Conservation (phyloP, 2,888 invertebrate genomes). For the Pediacus dermestoides region DNA sequence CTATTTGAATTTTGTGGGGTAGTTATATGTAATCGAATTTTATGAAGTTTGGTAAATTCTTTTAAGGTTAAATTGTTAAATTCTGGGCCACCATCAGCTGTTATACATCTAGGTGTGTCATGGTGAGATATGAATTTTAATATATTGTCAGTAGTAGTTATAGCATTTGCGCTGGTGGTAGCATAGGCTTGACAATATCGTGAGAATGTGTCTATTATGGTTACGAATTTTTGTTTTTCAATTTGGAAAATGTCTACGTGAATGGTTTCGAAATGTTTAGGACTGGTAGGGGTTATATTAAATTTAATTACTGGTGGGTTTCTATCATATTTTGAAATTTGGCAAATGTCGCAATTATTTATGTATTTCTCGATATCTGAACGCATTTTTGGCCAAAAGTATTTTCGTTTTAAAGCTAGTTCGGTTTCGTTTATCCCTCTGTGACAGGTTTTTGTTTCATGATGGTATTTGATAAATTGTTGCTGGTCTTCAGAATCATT, state of each 20-base stretch:
- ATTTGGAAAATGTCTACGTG: slow-evolving; percentile 29
- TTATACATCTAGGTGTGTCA: slow-evolving; percentile 18
- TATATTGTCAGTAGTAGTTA: slow-evolving; percentile 10
- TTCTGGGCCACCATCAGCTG: slow-evolving; percentile 20
- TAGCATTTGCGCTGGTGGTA: slow-evolving; percentile 8
- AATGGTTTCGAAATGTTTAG: slow-evolving; percentile 27
- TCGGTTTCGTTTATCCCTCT: slow-evolving; percentile 17
- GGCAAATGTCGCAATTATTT: slow-evolving; percentile 19
- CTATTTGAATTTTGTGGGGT: too few species aligned
- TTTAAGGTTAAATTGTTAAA: slow-evolving; percentile 19
- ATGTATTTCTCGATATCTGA: slow-evolving; percentile 8
- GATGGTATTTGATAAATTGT: slow-evolving; percentile 9
- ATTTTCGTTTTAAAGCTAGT: slow-evolving; percentile 5
- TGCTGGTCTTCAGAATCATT: slow-evolving; percentile 11
- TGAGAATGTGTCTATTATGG: slow-evolving; percentile 28
- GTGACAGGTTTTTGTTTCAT: slow-evolving; percentile 20
- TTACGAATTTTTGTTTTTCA: slow-evolving; percentile 22
- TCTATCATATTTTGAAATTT: slow-evolving; percentile 25
- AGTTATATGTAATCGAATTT: too few species aligned
- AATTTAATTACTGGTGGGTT: slow-evolving; percentile 22
- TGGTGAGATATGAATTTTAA: slow-evolving; percentile 11
- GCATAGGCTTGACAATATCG: slow-evolving; percentile 26
- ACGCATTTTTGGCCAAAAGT: slow-evolving; percentile 12
- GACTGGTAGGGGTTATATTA: slow-evolving; percentile 27
- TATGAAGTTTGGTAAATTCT: slow-evolving; percentile 20